Evolutionary conservation across 2,888 invertebrate species (phyloP), one percentile per base, ranked within the genome.

Genomic region (Nomada fucata): DNA sequence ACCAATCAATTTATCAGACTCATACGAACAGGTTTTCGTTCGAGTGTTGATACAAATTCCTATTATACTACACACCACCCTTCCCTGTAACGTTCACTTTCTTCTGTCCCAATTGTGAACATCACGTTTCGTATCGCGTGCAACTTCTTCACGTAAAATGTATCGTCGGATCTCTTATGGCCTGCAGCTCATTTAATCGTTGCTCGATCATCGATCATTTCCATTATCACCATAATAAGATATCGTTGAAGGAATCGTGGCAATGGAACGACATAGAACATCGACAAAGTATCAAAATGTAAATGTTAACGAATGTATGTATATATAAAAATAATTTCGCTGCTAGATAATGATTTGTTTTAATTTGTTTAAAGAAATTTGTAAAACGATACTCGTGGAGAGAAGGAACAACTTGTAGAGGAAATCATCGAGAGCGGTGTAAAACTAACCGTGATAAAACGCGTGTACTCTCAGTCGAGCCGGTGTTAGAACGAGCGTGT

Each of bases 31-130:
- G 59, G 42, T 36, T 55, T 70, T 63, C 68, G 61, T 76, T 79
- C 23, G 65, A 50, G 26, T 60, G 9, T 52, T 52, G 26, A 71
- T 69, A 59, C n/a, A 47, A 68, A 63, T 61, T 59, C 67, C 18
- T 69, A 67, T 69, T 67, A 20, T 50, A 0, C 73, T 63, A 55
- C 61, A 69, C 63, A 50, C 73, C 61, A 78, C 77, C 74, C 29
- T 69, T 64, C 65, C 60, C 47, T 47, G 23, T 47, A 74, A 75
- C 71, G 20, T 83, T 82, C 83, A 83, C 83, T 83, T 83, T 83
- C 82, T 59, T 73, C 42, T 63, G 63, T 11, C 20, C 23, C 59
- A 52, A 57, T 55, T 47, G 3, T 36, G 18, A 60, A 36, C 61
- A 53, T 63, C 50, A n/a, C 20, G 9, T 64, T 67, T 65, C 23